These are phyloP conservation scores for Eristalis pertinax DNA, from an alignment of 2,888 invertebrate genomes.

Conservation along the genomic window DNA sequence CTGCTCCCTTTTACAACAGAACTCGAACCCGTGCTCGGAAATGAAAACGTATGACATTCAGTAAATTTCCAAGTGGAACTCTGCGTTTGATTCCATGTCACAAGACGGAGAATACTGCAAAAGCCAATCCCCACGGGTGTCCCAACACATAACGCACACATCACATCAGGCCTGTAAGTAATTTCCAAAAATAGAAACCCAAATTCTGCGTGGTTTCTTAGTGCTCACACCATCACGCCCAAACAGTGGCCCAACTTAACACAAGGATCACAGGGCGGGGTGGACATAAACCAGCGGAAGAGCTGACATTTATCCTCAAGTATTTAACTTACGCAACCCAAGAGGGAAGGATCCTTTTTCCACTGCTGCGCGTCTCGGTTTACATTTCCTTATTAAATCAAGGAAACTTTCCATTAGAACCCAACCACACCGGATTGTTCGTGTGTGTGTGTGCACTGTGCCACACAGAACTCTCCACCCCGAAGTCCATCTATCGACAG, in stretches of 20 bases:
- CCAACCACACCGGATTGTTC: background rate
- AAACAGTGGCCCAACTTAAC: background rate
- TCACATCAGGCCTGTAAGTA: background rate
- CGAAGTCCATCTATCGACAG: conserved; percentile 33
- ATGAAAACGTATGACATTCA: too few species aligned
- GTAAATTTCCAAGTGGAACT: background rate
- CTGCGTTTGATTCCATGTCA: background rate
- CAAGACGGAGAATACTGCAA: background rate
- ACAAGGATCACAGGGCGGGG: background rate
- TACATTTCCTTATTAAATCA: conserved; percentile 28
- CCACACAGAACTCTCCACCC: conserved; percentile 1
- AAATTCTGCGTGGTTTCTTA: background rate
- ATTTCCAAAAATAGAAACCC: background rate
- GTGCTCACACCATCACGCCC: background rate
- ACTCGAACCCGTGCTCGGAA: background rate
- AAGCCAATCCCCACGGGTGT: background rate
- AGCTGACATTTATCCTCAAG: conserved; percentile 23
- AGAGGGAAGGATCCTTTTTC: conserved; percentile 1
- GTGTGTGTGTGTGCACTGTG: background rate
- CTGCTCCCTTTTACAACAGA: background rate
- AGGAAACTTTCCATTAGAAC: background rate
- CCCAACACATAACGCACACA: background rate
- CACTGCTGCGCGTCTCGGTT: conserved; percentile 1
- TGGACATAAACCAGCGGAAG: background rate
- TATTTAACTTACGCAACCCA: conserved; percentile 13